Evolutionary conservation across 2,797 vertebrate species (phyloP).

Genomic region (Spinus olivaceus): DNA sequence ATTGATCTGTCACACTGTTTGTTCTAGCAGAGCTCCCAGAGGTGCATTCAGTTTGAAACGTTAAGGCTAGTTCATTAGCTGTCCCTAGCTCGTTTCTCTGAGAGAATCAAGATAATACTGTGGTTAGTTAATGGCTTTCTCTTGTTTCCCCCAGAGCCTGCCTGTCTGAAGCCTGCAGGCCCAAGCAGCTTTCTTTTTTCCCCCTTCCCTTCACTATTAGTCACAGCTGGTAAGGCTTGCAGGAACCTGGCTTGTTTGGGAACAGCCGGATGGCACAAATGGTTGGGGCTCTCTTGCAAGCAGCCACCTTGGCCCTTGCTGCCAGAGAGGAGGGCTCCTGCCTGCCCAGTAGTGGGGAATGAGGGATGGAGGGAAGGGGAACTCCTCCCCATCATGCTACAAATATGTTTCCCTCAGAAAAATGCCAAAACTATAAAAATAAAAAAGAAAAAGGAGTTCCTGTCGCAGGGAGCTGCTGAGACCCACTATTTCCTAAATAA

Average conservation of each 20-base stretch:
- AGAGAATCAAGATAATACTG: constrained; percentile 97
- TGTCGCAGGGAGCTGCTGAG: background rate
- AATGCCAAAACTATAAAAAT: background rate
- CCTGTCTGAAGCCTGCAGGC: constrained; percentile 89
- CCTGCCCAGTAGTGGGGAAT: background rate
- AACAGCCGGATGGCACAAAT: constrained; percentile 73
- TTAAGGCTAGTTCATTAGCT: constrained; percentile 95
- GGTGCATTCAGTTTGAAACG: constrained; percentile 85
- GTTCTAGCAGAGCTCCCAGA: constrained; percentile 89
- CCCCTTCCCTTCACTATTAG: constrained; percentile 75
- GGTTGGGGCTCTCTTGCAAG: constrained; percentile 67
- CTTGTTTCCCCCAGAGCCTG: constrained; percentile 94
- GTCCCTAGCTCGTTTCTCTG: constrained; percentile 89
- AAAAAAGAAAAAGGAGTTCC: background rate
- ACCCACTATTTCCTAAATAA: background rate
- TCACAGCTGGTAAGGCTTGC: constrained; percentile 82
- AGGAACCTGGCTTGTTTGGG: constrained; percentile 78
- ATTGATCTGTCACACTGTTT: constrained; percentile 97
- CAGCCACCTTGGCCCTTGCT: constrained; percentile 14
- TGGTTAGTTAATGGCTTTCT: constrained; percentile 99
- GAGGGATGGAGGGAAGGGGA: background rate
- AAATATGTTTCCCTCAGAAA: background rate
- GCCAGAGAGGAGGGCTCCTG: background rate
- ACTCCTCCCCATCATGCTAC: background rate
- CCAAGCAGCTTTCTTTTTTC: constrained; percentile 84